A percentile compares a stretch with the other conserved stretches of the same genome.
These are phyloP conservation scores for Enteromius treurensis DNA, from an alignment of 2,797 vertebrate species.

Conservation along the genomic window DNA sequence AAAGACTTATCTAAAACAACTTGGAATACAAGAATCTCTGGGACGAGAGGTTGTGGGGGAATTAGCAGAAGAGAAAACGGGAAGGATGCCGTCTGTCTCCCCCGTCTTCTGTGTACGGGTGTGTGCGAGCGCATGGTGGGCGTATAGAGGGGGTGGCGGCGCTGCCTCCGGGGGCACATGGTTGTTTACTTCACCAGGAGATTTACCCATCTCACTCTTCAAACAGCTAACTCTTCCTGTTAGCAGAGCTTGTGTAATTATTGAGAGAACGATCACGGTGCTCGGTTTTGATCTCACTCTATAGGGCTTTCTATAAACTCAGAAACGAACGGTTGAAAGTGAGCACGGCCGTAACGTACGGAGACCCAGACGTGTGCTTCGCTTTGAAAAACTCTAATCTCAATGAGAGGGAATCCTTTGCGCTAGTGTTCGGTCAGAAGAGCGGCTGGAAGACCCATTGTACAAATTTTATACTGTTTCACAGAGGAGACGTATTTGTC, in stretches of 20 bases:
- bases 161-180: constrained; percentile 25
- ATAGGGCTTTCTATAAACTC: constrained; percentile 16
- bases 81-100: constrained; percentile 21
- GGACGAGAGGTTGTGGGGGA: constrained; percentile 38
- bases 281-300: constrained; percentile 6
- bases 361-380: background rate
- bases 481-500: background rate
- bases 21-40: constrained; percentile 40
- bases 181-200: constrained; percentile 48
- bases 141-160: constrained; percentile 35
- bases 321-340: constrained; percentile 11
- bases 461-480: background rate
- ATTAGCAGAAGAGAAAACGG: constrained; percentile 41
- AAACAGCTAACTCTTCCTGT: constrained; percentile 45
- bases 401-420: background rate
- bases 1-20: constrained; percentile 36
- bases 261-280: constrained; percentile 18
- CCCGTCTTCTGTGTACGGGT: background rate
- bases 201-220: constrained; percentile 47
- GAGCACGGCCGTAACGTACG: background rate
- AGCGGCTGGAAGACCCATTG: background rate
- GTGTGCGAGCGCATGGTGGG: constrained; percentile 21
- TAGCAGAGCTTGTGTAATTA: constrained; percentile 43
- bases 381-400: constrained; percentile 11
- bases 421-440: background rate